Conservation (phyloP, 2,888 invertebrate genomes). For the Parochlus steinenii region DNA sequence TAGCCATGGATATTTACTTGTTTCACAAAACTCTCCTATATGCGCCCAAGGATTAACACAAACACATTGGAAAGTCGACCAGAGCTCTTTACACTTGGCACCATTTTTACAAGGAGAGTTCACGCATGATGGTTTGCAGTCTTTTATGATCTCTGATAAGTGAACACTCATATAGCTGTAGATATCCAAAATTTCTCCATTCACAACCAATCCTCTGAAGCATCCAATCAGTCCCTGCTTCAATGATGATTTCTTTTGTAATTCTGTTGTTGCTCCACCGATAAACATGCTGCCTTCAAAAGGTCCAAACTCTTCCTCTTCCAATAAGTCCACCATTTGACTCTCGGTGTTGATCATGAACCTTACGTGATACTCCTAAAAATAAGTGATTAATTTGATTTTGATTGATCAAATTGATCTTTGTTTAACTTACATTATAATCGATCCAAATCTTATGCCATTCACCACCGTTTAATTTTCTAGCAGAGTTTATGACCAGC, state of each 20-base stretch:
- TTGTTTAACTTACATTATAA: conserved; percentile 82
- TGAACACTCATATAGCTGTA: conserved; percentile 87
- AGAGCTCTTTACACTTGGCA: conserved; percentile 76
- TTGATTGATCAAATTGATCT: conserved; percentile 84
- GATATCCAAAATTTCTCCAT: conserved; percentile 78
- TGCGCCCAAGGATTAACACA: conserved; percentile 90
- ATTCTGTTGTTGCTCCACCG: conserved; percentile 76
- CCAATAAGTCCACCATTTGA: conserved; percentile 68
- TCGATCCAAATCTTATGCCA: conserved; percentile 96
- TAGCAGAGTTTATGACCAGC: conserved; percentile 63
- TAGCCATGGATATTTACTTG: conserved; percentile 44
- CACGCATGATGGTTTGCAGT: conserved; percentile 87
- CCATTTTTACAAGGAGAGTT: conserved; percentile 88
- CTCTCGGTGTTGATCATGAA: conserved; percentile 85
- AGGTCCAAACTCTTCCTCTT: conserved; percentile 79
- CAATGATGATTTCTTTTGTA: conserved; percentile 64
- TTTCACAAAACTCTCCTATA: conserved; percentile 76
- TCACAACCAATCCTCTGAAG: conserved; percentile 81
- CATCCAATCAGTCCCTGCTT: conserved; percentile 86
- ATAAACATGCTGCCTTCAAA: conserved; percentile 90
- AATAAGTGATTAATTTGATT: conserved; percentile 73
- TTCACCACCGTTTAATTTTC: conserved; percentile 76
- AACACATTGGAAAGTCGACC: conserved; percentile 84
- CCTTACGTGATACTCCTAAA: conserved; percentile 79
- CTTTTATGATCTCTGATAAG: conserved; percentile 77